phyloP scores from a whole-genome alignment of 2,888 invertebrate species.

The Sphecodes monilicornis region DNA sequence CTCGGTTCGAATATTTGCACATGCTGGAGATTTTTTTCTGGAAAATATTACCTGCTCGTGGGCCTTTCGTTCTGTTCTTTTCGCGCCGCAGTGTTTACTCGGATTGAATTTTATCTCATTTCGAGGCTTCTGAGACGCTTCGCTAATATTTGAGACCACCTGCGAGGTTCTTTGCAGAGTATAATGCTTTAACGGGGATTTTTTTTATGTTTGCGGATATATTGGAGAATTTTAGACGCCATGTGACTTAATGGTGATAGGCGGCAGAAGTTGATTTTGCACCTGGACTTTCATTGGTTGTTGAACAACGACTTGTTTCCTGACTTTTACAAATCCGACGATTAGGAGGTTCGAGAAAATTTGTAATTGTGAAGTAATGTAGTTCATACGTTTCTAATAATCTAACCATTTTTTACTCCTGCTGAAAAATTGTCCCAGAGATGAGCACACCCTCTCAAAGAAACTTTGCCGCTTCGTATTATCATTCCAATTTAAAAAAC shows the following conservation, averaged over 20 bases:
- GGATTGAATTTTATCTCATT: neutral
- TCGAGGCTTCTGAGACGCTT: neutral
- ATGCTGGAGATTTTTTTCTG: neutral
- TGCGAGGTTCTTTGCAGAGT: neutral
- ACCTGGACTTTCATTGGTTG: neutral
- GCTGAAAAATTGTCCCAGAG: too few relatives aligned
- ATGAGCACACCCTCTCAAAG: neutral
- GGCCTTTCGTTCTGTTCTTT: neutral
- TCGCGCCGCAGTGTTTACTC: neutral
- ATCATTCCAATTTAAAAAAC: too few relatives aligned
- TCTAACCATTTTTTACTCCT: too few relatives aligned
- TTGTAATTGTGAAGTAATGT: too few relatives aligned
- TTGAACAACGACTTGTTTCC: too few relatives aligned
- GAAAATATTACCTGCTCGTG: neutral
- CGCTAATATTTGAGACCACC: constrained; percentile 13
- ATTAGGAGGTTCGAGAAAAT: too few relatives aligned
- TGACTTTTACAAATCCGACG: too few relatives aligned
- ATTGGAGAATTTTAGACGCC: too few relatives aligned
- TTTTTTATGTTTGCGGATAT: neutral
- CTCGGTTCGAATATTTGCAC: neutral
- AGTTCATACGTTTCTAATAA: too few relatives aligned
- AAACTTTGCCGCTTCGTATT: too few relatives aligned
- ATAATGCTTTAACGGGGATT: neutral
- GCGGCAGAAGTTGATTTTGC: neutral
- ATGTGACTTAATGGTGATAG: too few relatives aligned